phyloP scores from a whole-genome alignment of 2,888 invertebrate genomes.

The Zaprionus bogoriensis region DNA sequence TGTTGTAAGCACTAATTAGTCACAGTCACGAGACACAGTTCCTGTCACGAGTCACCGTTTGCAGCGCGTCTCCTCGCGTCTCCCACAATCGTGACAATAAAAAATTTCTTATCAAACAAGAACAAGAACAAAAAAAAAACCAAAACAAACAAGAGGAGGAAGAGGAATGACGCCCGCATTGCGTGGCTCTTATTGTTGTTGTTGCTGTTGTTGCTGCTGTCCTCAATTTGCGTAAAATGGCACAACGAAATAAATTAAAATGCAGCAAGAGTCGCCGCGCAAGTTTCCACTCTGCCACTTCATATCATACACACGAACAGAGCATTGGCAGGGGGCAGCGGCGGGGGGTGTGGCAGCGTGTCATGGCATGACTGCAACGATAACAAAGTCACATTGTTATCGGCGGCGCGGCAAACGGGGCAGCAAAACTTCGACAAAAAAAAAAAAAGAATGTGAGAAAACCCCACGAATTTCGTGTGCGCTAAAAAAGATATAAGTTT shows the following conservation, averaged over 20 bases:
- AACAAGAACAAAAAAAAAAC: slow-evolving; percentile 25
- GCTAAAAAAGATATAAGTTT: too few species aligned
- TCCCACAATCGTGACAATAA: slow-evolving; percentile 19
- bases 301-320: slow-evolving; percentile 21
- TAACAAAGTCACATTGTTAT: slow-evolving; percentile 52
- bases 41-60: neutral
- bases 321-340: neutral
- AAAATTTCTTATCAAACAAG: slow-evolving; percentile 65
- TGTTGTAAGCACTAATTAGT: neutral
- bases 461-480: slow-evolving; percentile 3
- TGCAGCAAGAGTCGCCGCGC: slow-evolving; percentile 51
- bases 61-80: neutral
- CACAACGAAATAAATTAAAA: slow-evolving; percentile 76
- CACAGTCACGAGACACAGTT: neutral
- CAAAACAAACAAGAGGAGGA: slow-evolving; percentile 5
- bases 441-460: neutral
- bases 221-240: slow-evolving; percentile 76
- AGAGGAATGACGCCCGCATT: slow-evolving; percentile 48
- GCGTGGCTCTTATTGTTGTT: slow-evolving; percentile 31
- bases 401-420: slow-evolving; percentile 32
- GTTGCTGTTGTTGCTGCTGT: slow-evolving; percentile 42
- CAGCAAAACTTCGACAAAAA: neutral
- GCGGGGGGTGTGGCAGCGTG: slow-evolving; percentile 3
- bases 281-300: slow-evolving; percentile 32
- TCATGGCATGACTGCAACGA: slow-evolving; percentile 42